Percentiles rank a stretch among this genome's conserved stretches.
These are phyloP conservation scores for Chirona hameri DNA, from an alignment of 2,888 invertebrate genomes.

Conservation along the genomic window DNA sequence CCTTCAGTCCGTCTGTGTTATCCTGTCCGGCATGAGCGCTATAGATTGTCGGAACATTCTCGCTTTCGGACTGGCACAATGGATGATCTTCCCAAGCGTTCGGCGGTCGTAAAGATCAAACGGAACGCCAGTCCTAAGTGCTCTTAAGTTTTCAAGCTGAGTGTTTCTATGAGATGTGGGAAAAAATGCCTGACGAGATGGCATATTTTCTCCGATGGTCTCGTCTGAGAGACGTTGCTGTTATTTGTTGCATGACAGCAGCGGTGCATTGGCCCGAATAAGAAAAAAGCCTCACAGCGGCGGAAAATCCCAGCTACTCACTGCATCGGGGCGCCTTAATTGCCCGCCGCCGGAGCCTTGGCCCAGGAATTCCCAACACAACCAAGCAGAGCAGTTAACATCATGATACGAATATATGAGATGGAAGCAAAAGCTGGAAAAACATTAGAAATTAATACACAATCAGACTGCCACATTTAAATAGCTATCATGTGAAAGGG, in stretches of 20 bases:
- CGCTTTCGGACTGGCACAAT: conserved; percentile 1
- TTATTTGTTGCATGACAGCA: background rate
- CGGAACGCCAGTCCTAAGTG: background rate
- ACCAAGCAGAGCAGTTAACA: no score
- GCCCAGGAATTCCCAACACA: no score
- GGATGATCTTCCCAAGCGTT: background rate
- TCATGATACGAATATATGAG: no score
- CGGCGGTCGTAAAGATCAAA: conserved; percentile 11
- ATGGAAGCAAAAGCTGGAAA: no score
- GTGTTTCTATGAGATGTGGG: background rate
- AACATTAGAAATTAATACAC: no score
- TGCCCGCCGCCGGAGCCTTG: no score
- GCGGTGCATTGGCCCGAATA: background rate
- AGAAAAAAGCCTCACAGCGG: background rate
- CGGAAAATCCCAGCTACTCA: no score
- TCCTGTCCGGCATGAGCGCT: background rate
- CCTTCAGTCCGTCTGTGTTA: background rate
- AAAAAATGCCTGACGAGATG: background rate
- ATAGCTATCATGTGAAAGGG: no score
- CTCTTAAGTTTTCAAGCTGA: background rate
- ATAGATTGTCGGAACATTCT: background rate
- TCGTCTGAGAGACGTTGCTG: background rate
- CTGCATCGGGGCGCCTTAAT: no score
- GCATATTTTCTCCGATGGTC: background rate
- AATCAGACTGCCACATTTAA: no score